Base-by-base conservation (phyloP, 2,797 vertebrate species). In the Delichon dasypus region DNA sequence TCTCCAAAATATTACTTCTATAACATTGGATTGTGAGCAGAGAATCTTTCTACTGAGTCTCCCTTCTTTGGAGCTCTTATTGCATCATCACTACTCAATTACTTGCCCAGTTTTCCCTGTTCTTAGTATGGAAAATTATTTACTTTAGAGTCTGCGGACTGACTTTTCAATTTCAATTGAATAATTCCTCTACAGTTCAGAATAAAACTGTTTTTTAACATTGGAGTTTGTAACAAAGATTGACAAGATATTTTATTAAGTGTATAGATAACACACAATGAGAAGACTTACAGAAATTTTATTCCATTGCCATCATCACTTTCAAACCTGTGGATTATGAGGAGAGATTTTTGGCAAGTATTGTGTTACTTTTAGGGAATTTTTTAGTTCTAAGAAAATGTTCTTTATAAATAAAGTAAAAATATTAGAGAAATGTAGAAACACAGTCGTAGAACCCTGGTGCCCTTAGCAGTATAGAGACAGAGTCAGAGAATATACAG, bases 371-470 rank as follows among this genome's bases (percentile, higher is more conserved):
- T 86, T 72, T n/a, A 38, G 23, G 58, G 38, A 84, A 36, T 2
- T 19, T 7, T 53, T 58, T 54, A 14, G 20, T 51, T 76, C 16
- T 80, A 60, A 36, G 20, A 67, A 64, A 53, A 16, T 50, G 0
- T 45, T 61, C 7, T 70, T 77, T 40, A 50, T 40, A 38, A 70
- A 51, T 26, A 74, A 74, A 62, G 10, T 27, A 1, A 13, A 62
- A 89, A 40, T 62, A 29, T 16, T n/a, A 36, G 9, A 65, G 6
- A 3, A 44, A 1, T 13, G 10, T 70, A 18, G 47, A 65, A 93
- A 26, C 3, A 9, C 4, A 18, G 23, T 23, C 42, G 62, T 2
- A 44, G 6, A 22, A 8, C 5, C 7, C 4, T 11, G 2, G 3
- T 29, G 30, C 8, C 19, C 23, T 67, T 55, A 26, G 20, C 3